Base-by-base conservation (phyloP, 1,140 invertebrate genomes). In the Tetramorium simillimum region DNA sequence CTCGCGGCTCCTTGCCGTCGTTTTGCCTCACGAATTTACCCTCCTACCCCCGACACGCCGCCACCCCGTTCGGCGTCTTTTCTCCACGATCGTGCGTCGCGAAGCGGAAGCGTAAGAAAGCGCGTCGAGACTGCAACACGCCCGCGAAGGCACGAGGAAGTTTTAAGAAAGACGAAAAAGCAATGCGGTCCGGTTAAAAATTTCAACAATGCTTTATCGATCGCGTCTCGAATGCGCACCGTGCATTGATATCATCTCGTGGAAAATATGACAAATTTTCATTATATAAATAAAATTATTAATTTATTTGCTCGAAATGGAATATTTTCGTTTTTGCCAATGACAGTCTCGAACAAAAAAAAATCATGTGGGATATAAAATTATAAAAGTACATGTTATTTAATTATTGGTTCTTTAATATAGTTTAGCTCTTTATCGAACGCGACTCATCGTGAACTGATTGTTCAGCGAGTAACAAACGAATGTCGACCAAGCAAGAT, bases 181-280 rank as follows among this genome's bases (percentile, higher is more conserved):
- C 51, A 10, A 49, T 24, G 37, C 53, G 28, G 5, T 21, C 58
- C 37, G 21, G 24, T 84, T 60, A 72, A 12, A 46, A 58, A 60
- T 72, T 82, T 72, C 67, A 69, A 46, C 67, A 72, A 28, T 81
- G 49, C 16, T 21, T 70, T 81, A 81, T 81, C 28, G 65, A 81
- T 81, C n/a, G 49, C 10, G 16, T 3, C 9, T 16, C 9, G 10
- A 56, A 33, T n/a, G 12, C 24, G 3, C 18, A 14, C 33, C 10
- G n/a, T 1, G 18, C 7, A 9, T 78, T 16, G 77, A 85, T 62
- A 86, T 56, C 51, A 33, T 76, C 28, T 56, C 46, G 16, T 18
- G 10, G 33, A 33, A 33, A 33, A 33, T 24, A 69, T 37, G 1
- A 69, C 16, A 49, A 18, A 33, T 40, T 7, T 16, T 5, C n/a